These are phyloP conservation scores for Hippoglossus stenolepis DNA, from an alignment of 2,113 vertebrate species.

Conservation along the genomic window DNA sequence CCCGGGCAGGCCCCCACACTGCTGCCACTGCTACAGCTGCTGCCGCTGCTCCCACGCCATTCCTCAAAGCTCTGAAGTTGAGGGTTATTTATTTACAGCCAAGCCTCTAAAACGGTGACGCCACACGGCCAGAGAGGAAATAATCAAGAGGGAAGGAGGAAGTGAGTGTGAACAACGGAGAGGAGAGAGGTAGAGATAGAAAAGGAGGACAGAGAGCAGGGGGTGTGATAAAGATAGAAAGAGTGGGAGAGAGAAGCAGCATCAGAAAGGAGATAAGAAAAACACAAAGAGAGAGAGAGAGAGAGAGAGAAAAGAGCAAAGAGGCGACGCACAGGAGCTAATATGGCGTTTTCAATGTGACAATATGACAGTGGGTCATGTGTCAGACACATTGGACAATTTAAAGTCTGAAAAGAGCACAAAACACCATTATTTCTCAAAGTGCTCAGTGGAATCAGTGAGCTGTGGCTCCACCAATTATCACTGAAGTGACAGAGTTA, in stretches of 20 bases:
- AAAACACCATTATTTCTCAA: slow-evolving; percentile 29
- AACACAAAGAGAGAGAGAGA: not conserved
- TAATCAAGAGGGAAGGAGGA: slow-evolving; percentile 42
- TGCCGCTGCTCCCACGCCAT: slow-evolving; percentile 49
- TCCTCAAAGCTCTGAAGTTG: slow-evolving; percentile 60
- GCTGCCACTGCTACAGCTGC: slow-evolving; percentile 36
- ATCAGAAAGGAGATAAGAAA: slow-evolving; percentile 28
- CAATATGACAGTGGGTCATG: not conserved
- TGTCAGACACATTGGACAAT: not conserved
- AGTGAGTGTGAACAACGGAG: slow-evolving; percentile 30
- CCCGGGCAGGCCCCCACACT: not conserved
- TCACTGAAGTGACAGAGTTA: slow-evolving; percentile 51
- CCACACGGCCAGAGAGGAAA: slow-evolving; percentile 50
- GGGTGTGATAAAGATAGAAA: slow-evolving; percentile 64
- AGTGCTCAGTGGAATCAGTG: slow-evolving; percentile 44
- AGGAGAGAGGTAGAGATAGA: slow-evolving; percentile 18
- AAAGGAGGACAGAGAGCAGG: slow-evolving; percentile 47
- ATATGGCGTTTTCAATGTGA: not conserved
- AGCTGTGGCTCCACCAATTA: slow-evolving; percentile 50
- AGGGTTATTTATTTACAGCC: slow-evolving; percentile 68
- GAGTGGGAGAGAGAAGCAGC: slow-evolving; percentile 41
- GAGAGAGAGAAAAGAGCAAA: slow-evolving; percentile 26
- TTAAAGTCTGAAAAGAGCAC: slow-evolving; percentile 24
- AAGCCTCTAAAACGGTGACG: slow-evolving; percentile 44
- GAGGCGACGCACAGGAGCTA: not conserved